Percentiles rank a stretch among this genome's conserved stretches.
Conservation (phyloP, 1,140 invertebrate species). For the Caenorhabditis elegans region DNA sequence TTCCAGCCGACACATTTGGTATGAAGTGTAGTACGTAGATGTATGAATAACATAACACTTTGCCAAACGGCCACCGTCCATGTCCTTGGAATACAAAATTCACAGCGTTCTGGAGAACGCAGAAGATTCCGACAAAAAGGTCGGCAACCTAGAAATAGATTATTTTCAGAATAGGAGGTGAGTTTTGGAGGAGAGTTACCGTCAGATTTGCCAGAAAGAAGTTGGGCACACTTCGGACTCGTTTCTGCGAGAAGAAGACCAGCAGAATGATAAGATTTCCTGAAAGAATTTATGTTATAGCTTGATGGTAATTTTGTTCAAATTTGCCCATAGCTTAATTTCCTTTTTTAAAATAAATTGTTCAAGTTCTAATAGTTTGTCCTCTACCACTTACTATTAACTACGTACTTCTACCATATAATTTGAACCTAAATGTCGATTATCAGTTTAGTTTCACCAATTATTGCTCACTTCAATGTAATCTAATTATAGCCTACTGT, state of each 20-base stretch:
- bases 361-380: too few species aligned
- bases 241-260: slow-evolving; percentile 77
- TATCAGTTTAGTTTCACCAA: too few species aligned
- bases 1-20: slow-evolving; percentile 60
- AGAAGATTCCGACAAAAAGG: slow-evolving; percentile 81
- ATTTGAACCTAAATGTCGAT: too few species aligned
- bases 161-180: slow-evolving; percentile 80
- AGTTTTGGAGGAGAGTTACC: not conserved
- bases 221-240: slow-evolving; percentile 79
- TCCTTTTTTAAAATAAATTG: not conserved
- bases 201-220: slow-evolving; percentile 73
- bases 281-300: slow-evolving; percentile 63
- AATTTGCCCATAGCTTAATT: not conserved
- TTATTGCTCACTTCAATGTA: too few species aligned
- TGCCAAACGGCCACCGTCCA: slow-evolving; percentile 61
- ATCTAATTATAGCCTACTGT: too few species aligned
- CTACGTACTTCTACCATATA: too few species aligned
- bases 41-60: slow-evolving; percentile 56
- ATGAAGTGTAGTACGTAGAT: slow-evolving; percentile 61
- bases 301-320: not conserved
- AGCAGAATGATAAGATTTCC: slow-evolving; percentile 81
- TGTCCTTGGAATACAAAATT: slow-evolving; percentile 60
- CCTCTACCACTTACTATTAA: too few species aligned
- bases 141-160: slow-evolving; percentile 76
- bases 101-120: slow-evolving; percentile 78